Base-by-base conservation (phyloP, 1,140 invertebrate genomes). In the Macrocentrus cingulum region DNA sequence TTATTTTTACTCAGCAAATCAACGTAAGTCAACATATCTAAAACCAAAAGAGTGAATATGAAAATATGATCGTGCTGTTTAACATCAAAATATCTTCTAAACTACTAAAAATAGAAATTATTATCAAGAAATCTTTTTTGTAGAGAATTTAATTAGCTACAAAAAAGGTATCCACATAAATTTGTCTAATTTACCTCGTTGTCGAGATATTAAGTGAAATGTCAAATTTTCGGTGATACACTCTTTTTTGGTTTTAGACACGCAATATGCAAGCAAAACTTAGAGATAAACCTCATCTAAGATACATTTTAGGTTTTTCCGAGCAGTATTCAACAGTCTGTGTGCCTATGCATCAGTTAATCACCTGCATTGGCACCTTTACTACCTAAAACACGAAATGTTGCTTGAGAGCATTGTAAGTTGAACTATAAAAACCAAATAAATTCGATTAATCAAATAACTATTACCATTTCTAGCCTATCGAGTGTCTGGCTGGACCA, bases 291-390 rank as follows among this genome's bases (percentile, higher is more conserved):
- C n/a, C n/a, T n/a, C n/a, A n/a, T n/a, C n/a, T n/a, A n/a, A n/a
- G n/a, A n/a, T n/a, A n/a, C n/a, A 29, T 32, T 52, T 58, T 60
- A 75, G 72, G 49, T 72, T 81, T 66, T 75, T 91, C 6, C 80
- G 87, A 53, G 74, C 89, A 37, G 84, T 83, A 23, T 91, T 90
- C 68, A 93, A 93, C 76, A 87, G 89, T 69, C 73, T 91, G 18
- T 88, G 89, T 78, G 90, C 84, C 15, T 83, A 84, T 74, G 89
- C 90, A 36, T 91, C 90, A 22, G 88, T 93, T 0, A 92, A 92
- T 77, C 90, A 92, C 77, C 81, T 88, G 29, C 90, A 93, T 69
- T 87, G 85, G 69, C 91, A 92, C 77, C 68, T 87, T 1, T 89
- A 89, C 69, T 86, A 91, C 66, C 75, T 91, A 34, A 77, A 84